A percentile compares a stretch with the other conserved stretches of the same genome.
phyloP scores from a whole-genome alignment of 92 coral and sea anemone genomes.

The Parazoanthus atlanticus region DNA sequence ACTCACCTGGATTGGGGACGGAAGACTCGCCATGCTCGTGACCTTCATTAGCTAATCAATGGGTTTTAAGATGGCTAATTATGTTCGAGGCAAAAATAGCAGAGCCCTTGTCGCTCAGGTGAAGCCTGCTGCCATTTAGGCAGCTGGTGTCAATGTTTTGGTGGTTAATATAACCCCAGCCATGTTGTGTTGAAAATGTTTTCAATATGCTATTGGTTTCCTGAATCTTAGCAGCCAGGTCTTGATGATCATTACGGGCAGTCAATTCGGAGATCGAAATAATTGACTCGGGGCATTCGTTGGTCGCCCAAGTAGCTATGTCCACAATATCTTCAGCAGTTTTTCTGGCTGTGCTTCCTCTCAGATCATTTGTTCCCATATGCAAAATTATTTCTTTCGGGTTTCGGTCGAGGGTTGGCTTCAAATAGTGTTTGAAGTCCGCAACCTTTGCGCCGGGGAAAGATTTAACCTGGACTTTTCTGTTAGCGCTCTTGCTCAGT shows the following conservation, averaged over 20 bases:
- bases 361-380: slow-evolving; percentile 51
- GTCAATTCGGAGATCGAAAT: slow-evolving; percentile 32
- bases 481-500: slow-evolving; percentile 42
- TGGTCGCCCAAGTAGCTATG: slow-evolving; percentile 1
- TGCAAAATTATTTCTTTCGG: slow-evolving; percentile 48
- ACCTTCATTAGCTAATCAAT: slow-evolving; percentile 11
- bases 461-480: slow-evolving; percentile 54
- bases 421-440: slow-evolving; percentile 57
- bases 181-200: slow-evolving; percentile 41
- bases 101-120: slow-evolving; percentile 7
- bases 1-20: no score
- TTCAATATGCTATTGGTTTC: not conserved
- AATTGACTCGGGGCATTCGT: slow-evolving; percentile 18
- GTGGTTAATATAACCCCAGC: slow-evolving; percentile 43
- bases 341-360: not conserved
- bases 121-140: slow-evolving; percentile 11
- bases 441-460: slow-evolving; percentile 50
- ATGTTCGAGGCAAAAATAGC: not conserved
- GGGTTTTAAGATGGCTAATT: not conserved
- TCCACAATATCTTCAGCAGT: slow-evolving; percentile 7
- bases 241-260: slow-evolving; percentile 25
- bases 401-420: slow-evolving; percentile 42
- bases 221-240: slow-evolving; percentile 12
- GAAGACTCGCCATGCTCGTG: not conserved
- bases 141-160: slow-evolving; percentile 6